Base-by-base conservation (phyloP, 2,797 vertebrate genomes). In the Sebastes taczanowskii region DNA sequence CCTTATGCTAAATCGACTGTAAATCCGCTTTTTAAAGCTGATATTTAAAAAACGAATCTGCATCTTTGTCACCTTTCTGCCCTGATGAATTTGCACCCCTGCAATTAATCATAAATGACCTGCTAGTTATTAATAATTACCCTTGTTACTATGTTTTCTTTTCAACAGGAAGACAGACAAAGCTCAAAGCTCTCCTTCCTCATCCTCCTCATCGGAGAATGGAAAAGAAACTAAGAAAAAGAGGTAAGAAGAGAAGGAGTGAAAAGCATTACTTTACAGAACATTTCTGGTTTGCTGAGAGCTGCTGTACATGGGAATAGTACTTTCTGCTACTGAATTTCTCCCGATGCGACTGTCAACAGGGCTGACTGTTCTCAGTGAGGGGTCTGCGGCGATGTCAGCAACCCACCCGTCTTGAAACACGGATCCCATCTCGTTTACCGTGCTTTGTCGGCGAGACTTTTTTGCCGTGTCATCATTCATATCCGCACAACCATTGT, bases 131-230 rank as follows among this genome's bases (percentile, higher is more conserved):
- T 66, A 5, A 68, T 58, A 27, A 5, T 23, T 58, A 4, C 9
- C 5, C 25, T 29, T 32, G 4, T 27, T 23, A 7, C 25, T 25
- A 1, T 59, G 23, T 71, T 81, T 25, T 14, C 0, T 49, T 11
- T 42, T 46, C n/a, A 72, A 81, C 74, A 90, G 88, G 70, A 93
- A 92, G 59, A 29, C 42, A 0, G 71, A 5, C 4, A 93, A 89
- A 65, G 63, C 84, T 71, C 80, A 59, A 7, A 90, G 81, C 74
- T 93, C 86, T 38, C 77, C 91, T 1, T 93, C 94, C 1, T 93
- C 94, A 2, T 95, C 94, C 0, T 94, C 93, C 1, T 94, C 94
- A 6, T 94, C 95, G 18, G 95, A 94, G n/a, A 87, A 92, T 7
- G 96, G 96, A 69, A 91, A 92, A 75, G 88, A 93, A 76, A 69